phyloP scores from a whole-genome alignment of 1,140 invertebrate species.

The Drosophila asahinai region DNA sequence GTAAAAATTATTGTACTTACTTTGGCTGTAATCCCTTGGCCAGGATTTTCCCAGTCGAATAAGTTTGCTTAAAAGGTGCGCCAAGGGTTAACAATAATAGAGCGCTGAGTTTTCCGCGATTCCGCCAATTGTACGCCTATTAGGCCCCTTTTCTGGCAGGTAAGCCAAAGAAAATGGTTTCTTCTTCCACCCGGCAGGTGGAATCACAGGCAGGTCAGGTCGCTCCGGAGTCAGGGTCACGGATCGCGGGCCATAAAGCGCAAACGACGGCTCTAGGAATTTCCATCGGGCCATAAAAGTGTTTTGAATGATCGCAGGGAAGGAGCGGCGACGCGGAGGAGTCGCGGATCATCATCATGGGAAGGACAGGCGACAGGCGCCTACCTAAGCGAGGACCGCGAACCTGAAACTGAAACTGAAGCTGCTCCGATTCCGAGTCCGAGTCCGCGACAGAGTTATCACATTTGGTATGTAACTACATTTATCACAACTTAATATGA shows the following conservation, averaged over 20 bases:
- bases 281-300: slow-evolving; percentile 60
- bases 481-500: slow-evolving; percentile 84
- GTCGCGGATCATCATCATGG: slow-evolving; percentile 58
- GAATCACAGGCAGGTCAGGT: slow-evolving; percentile 24
- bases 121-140: slow-evolving; percentile 47
- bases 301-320: slow-evolving; percentile 65
- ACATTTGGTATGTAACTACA: slow-evolving; percentile 82
- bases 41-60: slow-evolving; percentile 15
- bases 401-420: background rate
- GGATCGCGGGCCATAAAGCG: slow-evolving; percentile 15
- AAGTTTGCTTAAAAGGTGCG: background rate
- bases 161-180: slow-evolving; percentile 1
- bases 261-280: slow-evolving; percentile 61
- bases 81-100: slow-evolving; percentile 2
- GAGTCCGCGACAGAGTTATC: slow-evolving; percentile 64
- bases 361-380: slow-evolving; percentile 3
- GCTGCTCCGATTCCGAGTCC: slow-evolving; percentile 32
- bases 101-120: slow-evolving; percentile 12
- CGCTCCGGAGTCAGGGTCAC: slow-evolving; percentile 59
- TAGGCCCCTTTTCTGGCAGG: slow-evolving; percentile 10
- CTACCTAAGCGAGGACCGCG: slow-evolving; percentile 35
- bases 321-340: background rate
- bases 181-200: slow-evolving; percentile 33
- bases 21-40: background rate
- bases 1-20: slow-evolving; percentile 31